Evolutionary conservation across 37 sponge, comb jelly and placozoan genomes (phyloP), one percentile per base, ranked within the genome.

Genomic region (Bolinopsis microptera): DNA sequence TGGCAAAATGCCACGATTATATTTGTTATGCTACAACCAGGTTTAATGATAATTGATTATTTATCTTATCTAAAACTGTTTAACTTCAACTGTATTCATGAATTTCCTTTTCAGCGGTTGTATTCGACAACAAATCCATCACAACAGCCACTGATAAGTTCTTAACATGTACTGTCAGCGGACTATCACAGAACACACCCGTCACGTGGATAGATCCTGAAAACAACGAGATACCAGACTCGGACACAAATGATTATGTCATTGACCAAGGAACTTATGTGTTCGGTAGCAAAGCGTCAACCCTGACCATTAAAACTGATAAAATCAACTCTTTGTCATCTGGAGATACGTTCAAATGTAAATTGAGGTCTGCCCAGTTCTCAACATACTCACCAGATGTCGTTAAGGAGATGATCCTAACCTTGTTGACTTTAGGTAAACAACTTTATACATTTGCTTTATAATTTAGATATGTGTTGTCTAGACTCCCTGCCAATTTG

Each of bases 61-160:
- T n/a, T n/a, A n/a, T n/a, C n/a, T n/a, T n/a, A n/a, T n/a, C n/a
- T n/a, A n/a, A n/a, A n/a, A n/a, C n/a, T n/a, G n/a, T n/a, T n/a
- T n/a, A n/a, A n/a, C n/a, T n/a, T n/a, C n/a, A n/a, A n/a, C n/a
- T 13, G 61, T 18, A 48, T 18, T 48, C 5, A 48, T n/a, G 31
- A 72, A 72, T 77, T 32, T 35, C 37, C 36, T 22, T 77, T 77
- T 77, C 37, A 16, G 80, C 80, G 9, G 80, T 77, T 16, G 37
- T 16, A 9, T 27, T 77, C 1, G 80, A 32, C 1, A 36, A 77
- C 37, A 35, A 16, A 77, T 31, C 1, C 21, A 34, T 77, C 3
- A 32, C 32, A 0, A 77, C 80, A 1, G 80, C 33, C 3, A 77
- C 36, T 32, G 80, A 77, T 28, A 34, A 77, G 35, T 2, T 3